Evolutionary conservation across 1,140 invertebrate genomes (phyloP).

Genomic region (Ceratosolen fusciceps): DNA sequence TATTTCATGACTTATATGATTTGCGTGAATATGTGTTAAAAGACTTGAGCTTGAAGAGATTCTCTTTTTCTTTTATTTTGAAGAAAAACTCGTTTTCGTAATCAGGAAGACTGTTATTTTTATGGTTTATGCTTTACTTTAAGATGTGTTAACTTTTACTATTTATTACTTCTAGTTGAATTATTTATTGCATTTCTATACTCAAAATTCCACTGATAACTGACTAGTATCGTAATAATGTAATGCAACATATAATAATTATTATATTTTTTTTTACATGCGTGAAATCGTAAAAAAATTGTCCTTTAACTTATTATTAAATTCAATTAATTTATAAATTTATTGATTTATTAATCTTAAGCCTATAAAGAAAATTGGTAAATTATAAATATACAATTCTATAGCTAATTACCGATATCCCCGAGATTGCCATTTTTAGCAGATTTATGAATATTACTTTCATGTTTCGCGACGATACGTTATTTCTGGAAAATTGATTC

Average conservation of each 20-base stretch:
- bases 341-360: no score
- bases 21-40: conserved; percentile 7
- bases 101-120: conserved; percentile 17
- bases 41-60: background rate
- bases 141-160: conserved; percentile 6
- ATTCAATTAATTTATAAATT: no score
- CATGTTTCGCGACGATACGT: no score
- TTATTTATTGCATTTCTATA: background rate
- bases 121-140: conserved; percentile 9
- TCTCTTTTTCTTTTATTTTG: background rate
- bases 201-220: background rate
- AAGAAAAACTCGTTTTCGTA: conserved; percentile 16
- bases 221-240: background rate
- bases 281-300: no score
- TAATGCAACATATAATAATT: no score
- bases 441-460: no score
- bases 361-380: no score
- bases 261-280: no score
- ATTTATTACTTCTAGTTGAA: background rate
- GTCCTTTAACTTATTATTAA: no score
- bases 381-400: no score
- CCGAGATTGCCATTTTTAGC: no score
- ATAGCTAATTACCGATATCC: no score
- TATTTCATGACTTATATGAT: background rate
- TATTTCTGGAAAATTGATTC: background rate